These are phyloP conservation scores for human DNA, from an alignment of 2,113 vertebrate genomes.

Conservation along the genomic window GRCh38 chr15:62861501-62862000, in stretches of 20 bases:
- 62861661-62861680: no score
- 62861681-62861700: not conserved
- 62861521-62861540: no score
- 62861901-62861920: not conserved
- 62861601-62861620: no score
- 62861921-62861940: not conserved
- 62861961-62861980: not conserved
- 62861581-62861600: no score
- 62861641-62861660: no score
- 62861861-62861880: not conserved
- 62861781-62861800: not conserved
- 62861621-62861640: no score
- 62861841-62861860: not conserved
- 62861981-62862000: not conserved
- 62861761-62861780: not conserved
- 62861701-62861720: not conserved
- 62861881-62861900: not conserved
- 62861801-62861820: not conserved
- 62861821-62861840: not conserved
- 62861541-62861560: no score
- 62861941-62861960: not conserved
- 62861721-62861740: not conserved
- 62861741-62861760: not conserved
- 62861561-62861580: no score
- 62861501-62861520: no score